Evolutionary conservation across 2,888 invertebrate species (phyloP).

Genomic region (Diarsia rubi): DNA sequence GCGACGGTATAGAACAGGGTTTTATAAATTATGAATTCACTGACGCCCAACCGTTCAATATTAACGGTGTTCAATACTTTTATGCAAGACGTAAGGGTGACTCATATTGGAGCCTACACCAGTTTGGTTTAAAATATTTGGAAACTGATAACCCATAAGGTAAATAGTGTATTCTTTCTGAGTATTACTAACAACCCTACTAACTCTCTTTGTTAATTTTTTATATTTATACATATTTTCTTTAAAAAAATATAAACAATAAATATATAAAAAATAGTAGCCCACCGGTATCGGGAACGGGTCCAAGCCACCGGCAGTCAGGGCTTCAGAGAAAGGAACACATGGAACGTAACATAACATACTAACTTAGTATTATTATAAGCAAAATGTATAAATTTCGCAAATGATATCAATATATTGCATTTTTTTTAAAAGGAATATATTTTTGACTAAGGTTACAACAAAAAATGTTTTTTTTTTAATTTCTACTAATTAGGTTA

Average conservation of each 20-base stretch:
- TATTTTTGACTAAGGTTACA: background rate
- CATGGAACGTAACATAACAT: no score
- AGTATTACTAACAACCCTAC: no score
- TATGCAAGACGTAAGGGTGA: background rate
- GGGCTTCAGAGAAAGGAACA: no score
- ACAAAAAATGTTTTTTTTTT: background rate
- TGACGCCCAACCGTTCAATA: background rate
- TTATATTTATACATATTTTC: no score
- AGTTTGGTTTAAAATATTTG: background rate
- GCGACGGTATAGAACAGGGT: background rate
- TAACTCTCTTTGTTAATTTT: no score
- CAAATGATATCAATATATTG: background rate
- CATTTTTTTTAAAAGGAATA: background rate
- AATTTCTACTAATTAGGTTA: background rate
- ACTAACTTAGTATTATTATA: no score
- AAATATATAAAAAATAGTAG: no score
- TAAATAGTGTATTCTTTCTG: background rate
- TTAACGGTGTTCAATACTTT: background rate
- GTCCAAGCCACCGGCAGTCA: no score
- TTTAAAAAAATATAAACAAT: no score
- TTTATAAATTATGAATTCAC: background rate
- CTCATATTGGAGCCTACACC: background rate
- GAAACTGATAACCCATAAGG: background rate
- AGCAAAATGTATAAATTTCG: background rate
- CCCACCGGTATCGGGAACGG: no score